Evolutionary conservation across 2,113 vertebrate species (phyloP), one percentile per base, ranked within the genome.

Genomic region (Gobius niger): DNA sequence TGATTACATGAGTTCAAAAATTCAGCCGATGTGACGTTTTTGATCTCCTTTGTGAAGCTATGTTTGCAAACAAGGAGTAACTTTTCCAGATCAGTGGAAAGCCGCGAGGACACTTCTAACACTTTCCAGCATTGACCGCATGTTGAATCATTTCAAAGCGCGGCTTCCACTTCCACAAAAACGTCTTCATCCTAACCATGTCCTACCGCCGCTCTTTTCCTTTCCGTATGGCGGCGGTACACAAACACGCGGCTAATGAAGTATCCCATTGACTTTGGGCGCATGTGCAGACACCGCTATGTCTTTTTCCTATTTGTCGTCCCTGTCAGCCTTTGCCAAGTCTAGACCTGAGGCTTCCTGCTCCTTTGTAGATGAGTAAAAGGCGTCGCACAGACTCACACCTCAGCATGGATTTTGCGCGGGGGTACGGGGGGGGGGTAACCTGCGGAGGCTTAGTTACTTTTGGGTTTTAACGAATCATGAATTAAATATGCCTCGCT

Each of bases 401-500:
- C 64, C 86, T 82, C 76, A 24, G 47, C 40, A 9, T 79, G 65
- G 73, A 72, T 82, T 71, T 77, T 65, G 54, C 40, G 72, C 1
- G 24, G 24, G 24, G 24, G 24, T 2, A 4, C 3, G 24, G 24
- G 24, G 24, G 24, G 2, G 24, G 73, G 82, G 49, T 64, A 82
- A 72, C 65, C 72, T 57, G 49, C 73, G n/a, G 76, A 9, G 6
- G 81, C 70, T 75, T 66, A 62, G 72, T 84, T 77, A 73, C 71
- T 84, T 34, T 84, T 74, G 70, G 72, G 82, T 83, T 67, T 50
- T 61, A 82, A 63, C 56, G 51, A 80, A 78, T 83, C 85, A 84
- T 87, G 80, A 83, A 84, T 85, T 85, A 84, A 82, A 83, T 81
- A 89, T 84, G 77, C 65, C 52, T 70, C 54, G 67, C 68, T 82